Evolutionary conservation across 2,888 invertebrate species (phyloP).

Genomic region (Leptinotarsa juncta): DNA sequence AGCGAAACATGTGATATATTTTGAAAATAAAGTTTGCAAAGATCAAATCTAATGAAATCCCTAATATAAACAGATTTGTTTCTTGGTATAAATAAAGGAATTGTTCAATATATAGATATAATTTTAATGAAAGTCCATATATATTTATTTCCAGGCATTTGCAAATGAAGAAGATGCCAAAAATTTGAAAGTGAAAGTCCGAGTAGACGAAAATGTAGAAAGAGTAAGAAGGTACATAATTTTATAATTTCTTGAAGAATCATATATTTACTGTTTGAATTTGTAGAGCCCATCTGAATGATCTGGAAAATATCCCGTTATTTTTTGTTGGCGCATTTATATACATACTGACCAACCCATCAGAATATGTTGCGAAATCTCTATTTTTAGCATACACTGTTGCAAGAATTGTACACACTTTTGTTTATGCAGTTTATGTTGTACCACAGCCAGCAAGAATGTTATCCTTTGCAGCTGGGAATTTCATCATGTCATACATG

Average conservation of each 20-base stretch:
- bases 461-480: background rate
- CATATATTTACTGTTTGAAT: conserved; percentile 23
- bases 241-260: background rate
- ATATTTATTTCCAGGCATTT: conserved; percentile 63
- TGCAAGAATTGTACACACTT: conserved; percentile 22
- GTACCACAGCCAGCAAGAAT: conserved; percentile 8
- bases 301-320: conserved; percentile 76
- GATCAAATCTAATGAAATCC: background rate
- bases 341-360: conserved; percentile 72
- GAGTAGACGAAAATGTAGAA: conserved; percentile 65
- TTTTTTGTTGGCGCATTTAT: conserved; percentile 72
- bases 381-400: conserved; percentile 48
- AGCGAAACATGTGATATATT: too few species aligned
- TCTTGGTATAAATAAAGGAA: background rate
- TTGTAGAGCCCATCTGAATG: conserved; percentile 72
- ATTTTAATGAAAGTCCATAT: background rate
- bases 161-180: conserved; percentile 67
- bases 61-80: background rate
- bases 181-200: conserved; percentile 54
- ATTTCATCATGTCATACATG: conserved; percentile 52
- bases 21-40: too few species aligned
- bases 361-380: conserved; percentile 64
- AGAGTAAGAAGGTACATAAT: conserved; percentile 63
- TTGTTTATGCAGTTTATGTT: conserved; percentile 6
- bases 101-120: too few species aligned